These are phyloP conservation scores for Chymomyza procnemis DNA, from an alignment of 2,888 invertebrate species.

Conservation along the genomic window DNA sequence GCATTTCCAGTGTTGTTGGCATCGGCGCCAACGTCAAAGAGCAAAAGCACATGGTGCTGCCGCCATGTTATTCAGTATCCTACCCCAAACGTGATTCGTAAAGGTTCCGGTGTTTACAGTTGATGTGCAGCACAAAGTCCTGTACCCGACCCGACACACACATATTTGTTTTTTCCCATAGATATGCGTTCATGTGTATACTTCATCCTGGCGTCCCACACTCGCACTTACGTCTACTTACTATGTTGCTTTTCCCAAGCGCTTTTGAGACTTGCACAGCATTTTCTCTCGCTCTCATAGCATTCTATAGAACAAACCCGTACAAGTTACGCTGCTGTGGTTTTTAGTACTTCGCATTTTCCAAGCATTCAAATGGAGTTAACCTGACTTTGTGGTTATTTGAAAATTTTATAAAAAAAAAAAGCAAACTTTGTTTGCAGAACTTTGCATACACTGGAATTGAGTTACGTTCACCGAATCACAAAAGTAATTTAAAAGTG, in stretches of 20 bases:
- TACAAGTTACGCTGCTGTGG: neutral
- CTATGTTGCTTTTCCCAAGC: neutral
- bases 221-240: neutral
- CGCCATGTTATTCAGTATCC: neutral
- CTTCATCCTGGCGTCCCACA: neutral
- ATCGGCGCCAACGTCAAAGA: conserved; percentile 32
- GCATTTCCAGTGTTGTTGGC: conserved; percentile 24
- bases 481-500: neutral
- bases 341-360: conserved; percentile 21
- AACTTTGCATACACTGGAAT: neutral
- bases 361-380: neutral
- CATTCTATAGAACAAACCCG: neutral
- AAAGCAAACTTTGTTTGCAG: neutral
- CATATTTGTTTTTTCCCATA: neutral
- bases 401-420: neutral
- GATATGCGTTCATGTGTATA: neutral
- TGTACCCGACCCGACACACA: neutral
- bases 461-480: neutral
- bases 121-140: conserved; percentile 56
- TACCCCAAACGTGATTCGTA: conserved; percentile 12
- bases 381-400: neutral
- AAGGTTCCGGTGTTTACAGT: conserved; percentile 62
- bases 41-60: conserved; percentile 48
- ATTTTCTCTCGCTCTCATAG: neutral
- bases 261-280: neutral